A percentile compares a stretch with the other conserved stretches of the same genome.
These are phyloP conservation scores for Eilema caniola DNA, from an alignment of 2,888 invertebrate genomes.

Conservation along the genomic window DNA sequence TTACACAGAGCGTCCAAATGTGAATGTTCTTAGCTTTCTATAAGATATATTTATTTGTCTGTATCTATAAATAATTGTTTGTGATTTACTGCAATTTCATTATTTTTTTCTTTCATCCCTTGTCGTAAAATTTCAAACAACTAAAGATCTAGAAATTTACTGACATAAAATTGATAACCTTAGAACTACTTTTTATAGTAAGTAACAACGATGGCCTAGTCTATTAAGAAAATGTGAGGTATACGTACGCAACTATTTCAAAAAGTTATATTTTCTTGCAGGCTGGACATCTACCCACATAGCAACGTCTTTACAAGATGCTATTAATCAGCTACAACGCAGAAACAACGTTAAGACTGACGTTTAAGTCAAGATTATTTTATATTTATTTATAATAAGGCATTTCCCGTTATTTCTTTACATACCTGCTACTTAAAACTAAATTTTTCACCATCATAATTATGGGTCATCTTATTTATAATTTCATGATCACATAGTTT, in stretches of 20 bases:
- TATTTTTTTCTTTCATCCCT: not conserved
- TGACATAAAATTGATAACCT: not conserved
- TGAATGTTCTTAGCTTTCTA: no score
- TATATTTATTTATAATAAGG: constrained; percentile 17
- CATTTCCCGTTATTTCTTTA: constrained; percentile 10
- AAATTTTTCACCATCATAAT: not conserved
- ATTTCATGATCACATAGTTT: not conserved
- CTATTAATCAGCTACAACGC: constrained; percentile 70
- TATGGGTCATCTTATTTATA: not conserved
- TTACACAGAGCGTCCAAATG: no score
- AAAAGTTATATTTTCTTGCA: constrained; percentile 33
- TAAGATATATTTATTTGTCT: no score
- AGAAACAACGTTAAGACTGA: constrained; percentile 23
- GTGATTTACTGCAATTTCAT: not conserved
- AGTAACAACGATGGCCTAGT: not conserved
- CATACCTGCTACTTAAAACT: not conserved
- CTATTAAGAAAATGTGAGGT: not conserved
- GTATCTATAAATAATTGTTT: no score
- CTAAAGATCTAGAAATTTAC: not conserved
- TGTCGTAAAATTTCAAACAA: not conserved
- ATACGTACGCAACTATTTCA: not conserved
- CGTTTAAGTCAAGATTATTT: constrained; percentile 15
- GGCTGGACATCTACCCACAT: constrained; percentile 73
- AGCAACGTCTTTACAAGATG: constrained; percentile 78
- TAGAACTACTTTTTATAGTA: not conserved